Conservation (phyloP, 2,888 invertebrate species). For the Xiphydria camelus region DNA sequence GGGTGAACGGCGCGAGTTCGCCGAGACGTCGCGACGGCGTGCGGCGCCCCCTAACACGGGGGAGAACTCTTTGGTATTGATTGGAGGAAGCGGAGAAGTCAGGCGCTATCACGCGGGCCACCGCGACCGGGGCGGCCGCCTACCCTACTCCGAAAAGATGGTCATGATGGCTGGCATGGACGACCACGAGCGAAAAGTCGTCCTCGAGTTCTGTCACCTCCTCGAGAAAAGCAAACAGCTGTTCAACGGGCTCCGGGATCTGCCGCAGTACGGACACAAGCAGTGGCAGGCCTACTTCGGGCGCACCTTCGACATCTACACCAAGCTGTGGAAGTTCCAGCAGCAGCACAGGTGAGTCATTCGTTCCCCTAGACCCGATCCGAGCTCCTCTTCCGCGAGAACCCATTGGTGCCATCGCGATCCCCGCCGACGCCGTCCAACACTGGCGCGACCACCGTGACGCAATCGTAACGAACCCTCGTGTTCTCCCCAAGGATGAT, state of each 20-base stretch:
- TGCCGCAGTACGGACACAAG: conserved; percentile 95
- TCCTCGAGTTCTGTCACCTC: conserved; percentile 94
- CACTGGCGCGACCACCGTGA: too few species aligned
- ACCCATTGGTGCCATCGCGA: too few species aligned
- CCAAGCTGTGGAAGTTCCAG: conserved; percentile 97
- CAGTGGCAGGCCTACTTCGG: conserved; percentile 98
- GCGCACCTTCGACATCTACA: conserved; percentile 95
- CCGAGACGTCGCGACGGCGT: conserved; percentile 21
- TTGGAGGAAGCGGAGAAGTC: conserved; percentile 35
- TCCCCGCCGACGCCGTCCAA: too few species aligned
- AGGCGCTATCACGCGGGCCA: conserved; percentile 43
- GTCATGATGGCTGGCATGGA: conserved; percentile 80
- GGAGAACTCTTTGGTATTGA: conserved; percentile 37
- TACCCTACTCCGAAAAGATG: conserved; percentile 59
- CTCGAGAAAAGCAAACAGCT: conserved; percentile 96
- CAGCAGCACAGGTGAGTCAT: conserved; percentile 81
- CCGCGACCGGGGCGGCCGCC: conserved; percentile 32
- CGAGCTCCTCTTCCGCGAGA: too few species aligned
- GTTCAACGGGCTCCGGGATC: conserved; percentile 94
- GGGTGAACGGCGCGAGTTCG: conserved; percentile 20
- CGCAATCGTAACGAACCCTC: too few species aligned
- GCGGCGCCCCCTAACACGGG: conserved; percentile 44
- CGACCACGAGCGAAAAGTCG: conserved; percentile 87
- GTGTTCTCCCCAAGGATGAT: conserved; percentile 63
- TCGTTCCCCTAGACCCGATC: conserved; percentile 1